These are phyloP conservation scores for Megastigmus dorsalis DNA, from an alignment of 2,888 invertebrate species.

Conservation along the genomic window DNA sequence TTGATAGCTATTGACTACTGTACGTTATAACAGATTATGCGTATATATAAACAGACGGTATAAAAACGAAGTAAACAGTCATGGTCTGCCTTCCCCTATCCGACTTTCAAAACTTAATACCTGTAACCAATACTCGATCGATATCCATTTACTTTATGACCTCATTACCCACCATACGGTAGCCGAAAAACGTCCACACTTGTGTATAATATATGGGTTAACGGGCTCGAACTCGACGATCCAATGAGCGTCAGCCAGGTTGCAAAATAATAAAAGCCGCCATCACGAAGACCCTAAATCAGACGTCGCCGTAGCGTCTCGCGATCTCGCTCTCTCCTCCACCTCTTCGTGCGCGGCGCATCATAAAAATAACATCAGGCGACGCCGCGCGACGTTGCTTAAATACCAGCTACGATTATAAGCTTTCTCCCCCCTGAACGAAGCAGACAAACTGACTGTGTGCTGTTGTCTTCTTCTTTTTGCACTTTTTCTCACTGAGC, in stretches of 20 bases:
- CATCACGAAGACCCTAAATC: neutral
- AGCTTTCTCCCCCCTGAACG: neutral
- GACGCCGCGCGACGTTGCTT: too few species aligned
- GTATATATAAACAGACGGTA: neutral
- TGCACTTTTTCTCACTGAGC: neutral
- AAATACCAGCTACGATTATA: too few species aligned
- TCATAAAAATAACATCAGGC: constrained; percentile 16
- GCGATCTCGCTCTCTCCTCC: too few species aligned
- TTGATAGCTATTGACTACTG: too few species aligned
- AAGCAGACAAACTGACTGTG: neutral
- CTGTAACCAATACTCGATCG: neutral
- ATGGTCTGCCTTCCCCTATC: neutral
- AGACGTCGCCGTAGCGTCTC: constrained; percentile 28
- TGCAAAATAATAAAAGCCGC: neutral
- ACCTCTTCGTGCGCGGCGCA: too few species aligned
- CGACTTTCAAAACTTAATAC: too few species aligned
- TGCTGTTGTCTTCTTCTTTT: neutral
- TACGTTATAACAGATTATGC: too few species aligned
- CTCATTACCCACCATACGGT: too few species aligned
- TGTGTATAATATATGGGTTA: neutral
- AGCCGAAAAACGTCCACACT: neutral
- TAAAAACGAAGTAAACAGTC: neutral
- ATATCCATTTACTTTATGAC: neutral
- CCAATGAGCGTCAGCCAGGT: neutral
- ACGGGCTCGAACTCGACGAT: neutral